Base-by-base conservation (phyloP, 2,888 invertebrate species). In the Epirrhoe tristata region DNA sequence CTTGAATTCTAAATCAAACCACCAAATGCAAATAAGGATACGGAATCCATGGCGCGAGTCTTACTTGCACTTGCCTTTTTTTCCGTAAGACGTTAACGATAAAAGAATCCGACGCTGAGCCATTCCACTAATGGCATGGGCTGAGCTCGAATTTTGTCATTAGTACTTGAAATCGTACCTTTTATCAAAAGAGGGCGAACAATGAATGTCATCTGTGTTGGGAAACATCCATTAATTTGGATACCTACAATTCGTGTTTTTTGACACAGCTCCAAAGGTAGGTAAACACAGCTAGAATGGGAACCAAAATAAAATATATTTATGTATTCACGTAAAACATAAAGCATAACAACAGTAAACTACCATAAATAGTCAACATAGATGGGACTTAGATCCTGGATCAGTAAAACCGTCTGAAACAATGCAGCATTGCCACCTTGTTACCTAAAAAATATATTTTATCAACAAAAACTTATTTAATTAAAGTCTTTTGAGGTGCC, bases 141-240 rank as follows among this genome's bases (percentile, higher is more conserved):
- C 78, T 80, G 78, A 79, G 81, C 77, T 81, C 81, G 79, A 81
- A 79, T 75, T 82, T 75, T 80, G 81, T 82, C 80, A 82, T 82
- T 84, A 84, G 77, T 76, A 73, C 74, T 79, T 77, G 75, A 73
- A 80, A 78, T 82, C 79, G 78, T 67, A 82, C 78, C 77, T 82
- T 81, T 82, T 82, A 81, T 84, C 76, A 64, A 67, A 71, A 61
- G 64, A 60, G 67, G 50, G 63, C 67, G 54, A 36, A 16, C 51
- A 74, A 74, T 70, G 60, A 76, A 78, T 74, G 70, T 72, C 73
- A 71, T 66, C 62, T 55, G 67, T 68, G 69, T 63, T 55, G 46
- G 5, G 8, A 51, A 34, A 14, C 7, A 32, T 14, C 0, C 31
- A 39, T 39, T 56, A 24, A 56, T 56, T 56, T 32, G 12, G 5